Conservation (phyloP, 2,888 invertebrate genomes). For the Listrodromus nycthemerus region DNA sequence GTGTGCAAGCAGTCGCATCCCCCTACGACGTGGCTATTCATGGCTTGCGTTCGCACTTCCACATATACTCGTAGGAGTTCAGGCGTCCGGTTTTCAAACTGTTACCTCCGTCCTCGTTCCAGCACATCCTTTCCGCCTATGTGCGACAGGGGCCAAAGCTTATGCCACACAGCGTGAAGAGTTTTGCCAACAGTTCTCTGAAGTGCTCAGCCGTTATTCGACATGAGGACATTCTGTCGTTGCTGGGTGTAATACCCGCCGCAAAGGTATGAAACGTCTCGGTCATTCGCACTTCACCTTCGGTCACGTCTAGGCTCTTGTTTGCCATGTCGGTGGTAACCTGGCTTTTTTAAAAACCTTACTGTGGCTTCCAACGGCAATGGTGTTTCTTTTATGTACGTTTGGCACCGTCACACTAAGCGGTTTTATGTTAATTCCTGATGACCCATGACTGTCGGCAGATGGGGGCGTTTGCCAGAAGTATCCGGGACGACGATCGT, state of each 20-base stretch:
- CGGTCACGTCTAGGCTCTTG: constrained; percentile 13
- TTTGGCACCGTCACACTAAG: background rate
- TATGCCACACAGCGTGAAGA: constrained; percentile 17
- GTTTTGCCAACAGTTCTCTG: constrained; percentile 57
- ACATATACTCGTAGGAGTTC: constrained; percentile 63
- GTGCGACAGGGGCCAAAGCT: constrained; percentile 57
- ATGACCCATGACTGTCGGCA: background rate
- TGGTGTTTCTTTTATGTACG: constrained; percentile 14
- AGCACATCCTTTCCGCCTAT: constrained; percentile 35
- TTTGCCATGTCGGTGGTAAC: constrained; percentile 21
- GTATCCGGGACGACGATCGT: background rate
- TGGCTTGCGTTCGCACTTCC: constrained; percentile 69
- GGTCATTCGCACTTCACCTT: constrained; percentile 27
- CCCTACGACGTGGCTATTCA: constrained; percentile 69
- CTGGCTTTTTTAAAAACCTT: constrained; percentile 27
- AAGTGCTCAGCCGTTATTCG: constrained; percentile 39
- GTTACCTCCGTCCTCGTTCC: constrained; percentile 38
- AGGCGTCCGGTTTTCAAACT: constrained; percentile 62
- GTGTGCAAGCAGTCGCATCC: constrained; percentile 18
- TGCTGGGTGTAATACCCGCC: constrained; percentile 10
- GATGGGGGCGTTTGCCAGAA: background rate
- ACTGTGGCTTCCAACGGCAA: background rate
- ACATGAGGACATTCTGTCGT: constrained; percentile 20
- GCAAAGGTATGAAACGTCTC: constrained; percentile 22
- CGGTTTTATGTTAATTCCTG: background rate